Evolutionary conservation across 2,888 invertebrate genomes (phyloP).

Genomic region (Coelopa pilipes): DNA sequence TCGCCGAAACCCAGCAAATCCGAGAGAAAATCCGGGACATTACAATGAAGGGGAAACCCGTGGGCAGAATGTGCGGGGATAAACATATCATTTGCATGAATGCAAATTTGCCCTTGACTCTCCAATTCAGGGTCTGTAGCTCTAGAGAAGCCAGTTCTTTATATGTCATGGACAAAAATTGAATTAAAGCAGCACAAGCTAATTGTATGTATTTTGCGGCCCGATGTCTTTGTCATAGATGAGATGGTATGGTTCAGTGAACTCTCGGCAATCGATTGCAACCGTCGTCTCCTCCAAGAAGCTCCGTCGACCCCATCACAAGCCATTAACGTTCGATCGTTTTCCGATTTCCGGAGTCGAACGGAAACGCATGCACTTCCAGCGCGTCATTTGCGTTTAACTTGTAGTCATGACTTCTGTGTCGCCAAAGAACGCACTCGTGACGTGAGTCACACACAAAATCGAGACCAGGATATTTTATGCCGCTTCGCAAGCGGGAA

Average conservation of each 20-base stretch:
- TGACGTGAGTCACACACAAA: conserved; percentile 23
- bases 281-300: no score
- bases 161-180: no score
- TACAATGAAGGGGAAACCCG: no score
- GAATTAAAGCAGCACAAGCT: no score
- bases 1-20: no score
- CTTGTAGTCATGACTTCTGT: conserved; percentile 15
- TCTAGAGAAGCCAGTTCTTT: no score
- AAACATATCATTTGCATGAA: not conserved
- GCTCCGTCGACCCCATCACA: no score
- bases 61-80: not conserved
- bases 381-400: not conserved
- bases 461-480: not conserved
- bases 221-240: not conserved
- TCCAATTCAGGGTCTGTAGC: no score
- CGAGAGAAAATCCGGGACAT: no score
- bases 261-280: not conserved
- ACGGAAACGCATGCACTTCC: conserved; percentile 17
- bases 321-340: no score
- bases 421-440: conserved; percentile 12
- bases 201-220: not conserved
- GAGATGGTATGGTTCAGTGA: not conserved
- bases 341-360: conserved; percentile 25
- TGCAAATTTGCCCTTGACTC: no score
- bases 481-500: not conserved